Base-by-base conservation (phyloP, 2,113 vertebrate genomes). In the Oriolus oriolus region DNA sequence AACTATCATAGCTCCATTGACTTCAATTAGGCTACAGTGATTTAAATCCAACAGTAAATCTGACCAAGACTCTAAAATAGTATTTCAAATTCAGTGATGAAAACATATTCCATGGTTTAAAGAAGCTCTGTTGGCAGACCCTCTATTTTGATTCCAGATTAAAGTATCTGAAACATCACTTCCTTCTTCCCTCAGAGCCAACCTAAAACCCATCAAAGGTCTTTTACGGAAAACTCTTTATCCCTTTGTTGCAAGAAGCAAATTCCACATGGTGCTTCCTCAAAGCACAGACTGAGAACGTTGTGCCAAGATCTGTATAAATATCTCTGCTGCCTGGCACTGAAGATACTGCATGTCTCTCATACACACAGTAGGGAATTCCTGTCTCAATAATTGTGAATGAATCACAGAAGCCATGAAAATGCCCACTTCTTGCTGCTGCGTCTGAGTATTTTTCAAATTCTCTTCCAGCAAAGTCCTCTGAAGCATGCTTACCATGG, bases 261-360 rank as follows among this genome's bases (percentile, higher is more conserved):
- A 93, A 90, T 94, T 94, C 83, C 88, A 88, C 37, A 37, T 42
- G 76, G 80, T 87, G 45, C 71, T 93, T 90, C 68, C 76, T 92
- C 73, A 89, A 89, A 89, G 76, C 45, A 86, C 71, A 71, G 59
- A 90, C 33, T 35, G 64, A 84, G 68, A 95, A 52, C 49, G n/a
- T 50, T 0, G 8, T 96, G 96, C 92, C 93, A 95, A 95, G 69
- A 90, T 97, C 80, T 69, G 65, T 78, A 64, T 76, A 93, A 93
- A 93, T 93, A 96, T 79, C 83, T 92, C 84, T 92, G 45, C 65
- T 75, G 64, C 80, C 76, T 96, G 96, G 88, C 93, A 93, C 47
- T 53, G 41, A 89, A 90, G 83, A 81, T 64, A 78, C 5, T 86
- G 50, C 71, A 59, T 1, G 3, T 90, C 83, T 95, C 56, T 71